phyloP scores from a whole-genome alignment of 2,113 vertebrate genomes.

The western clawed frog (Xenopus tropicalis) region DNA sequence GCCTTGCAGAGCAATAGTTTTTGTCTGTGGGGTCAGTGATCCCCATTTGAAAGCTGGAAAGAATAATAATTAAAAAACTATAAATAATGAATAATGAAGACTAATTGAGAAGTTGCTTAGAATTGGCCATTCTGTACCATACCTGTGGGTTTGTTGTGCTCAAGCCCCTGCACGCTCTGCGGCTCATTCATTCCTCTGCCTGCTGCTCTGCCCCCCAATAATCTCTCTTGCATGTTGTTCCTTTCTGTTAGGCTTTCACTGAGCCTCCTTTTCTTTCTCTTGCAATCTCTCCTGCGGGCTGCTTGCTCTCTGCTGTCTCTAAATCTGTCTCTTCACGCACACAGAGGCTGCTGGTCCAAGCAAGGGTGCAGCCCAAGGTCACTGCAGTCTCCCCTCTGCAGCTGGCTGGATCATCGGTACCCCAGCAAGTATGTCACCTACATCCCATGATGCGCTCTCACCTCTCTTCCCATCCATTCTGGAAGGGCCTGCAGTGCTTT shows the following conservation, averaged over 20 bases:
- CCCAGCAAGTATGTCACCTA: slow-evolving; percentile 58
- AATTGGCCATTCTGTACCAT: too few species aligned
- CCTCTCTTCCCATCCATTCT: background rate
- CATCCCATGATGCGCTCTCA: background rate
- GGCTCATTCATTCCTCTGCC: background rate
- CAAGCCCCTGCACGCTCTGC: background rate
- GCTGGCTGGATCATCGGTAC: slow-evolving; percentile 60
- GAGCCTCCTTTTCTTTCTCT: background rate
- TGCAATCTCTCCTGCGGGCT: too few species aligned
- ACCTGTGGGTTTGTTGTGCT: too few species aligned
- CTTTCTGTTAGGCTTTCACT: background rate
- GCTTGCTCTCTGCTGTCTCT: background rate
- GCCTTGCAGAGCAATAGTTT: too few species aligned
- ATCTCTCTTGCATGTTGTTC: background rate
- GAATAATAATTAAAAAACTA: too few species aligned
- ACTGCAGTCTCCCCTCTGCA: slow-evolving; percentile 62
- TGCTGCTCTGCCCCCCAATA: background rate
- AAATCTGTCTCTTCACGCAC: slow-evolving; percentile 17
- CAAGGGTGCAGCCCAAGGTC: slow-evolving; percentile 58
- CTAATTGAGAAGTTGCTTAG: too few species aligned
- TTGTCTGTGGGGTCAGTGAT: too few species aligned
- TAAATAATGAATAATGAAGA: too few species aligned
- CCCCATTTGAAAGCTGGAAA: too few species aligned
- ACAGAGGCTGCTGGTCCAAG: slow-evolving; percentile 63
- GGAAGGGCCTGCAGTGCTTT: background rate